Evolutionary conservation across 2,888 invertebrate species (phyloP).

Genomic region (Schizotus pectinicornis): DNA sequence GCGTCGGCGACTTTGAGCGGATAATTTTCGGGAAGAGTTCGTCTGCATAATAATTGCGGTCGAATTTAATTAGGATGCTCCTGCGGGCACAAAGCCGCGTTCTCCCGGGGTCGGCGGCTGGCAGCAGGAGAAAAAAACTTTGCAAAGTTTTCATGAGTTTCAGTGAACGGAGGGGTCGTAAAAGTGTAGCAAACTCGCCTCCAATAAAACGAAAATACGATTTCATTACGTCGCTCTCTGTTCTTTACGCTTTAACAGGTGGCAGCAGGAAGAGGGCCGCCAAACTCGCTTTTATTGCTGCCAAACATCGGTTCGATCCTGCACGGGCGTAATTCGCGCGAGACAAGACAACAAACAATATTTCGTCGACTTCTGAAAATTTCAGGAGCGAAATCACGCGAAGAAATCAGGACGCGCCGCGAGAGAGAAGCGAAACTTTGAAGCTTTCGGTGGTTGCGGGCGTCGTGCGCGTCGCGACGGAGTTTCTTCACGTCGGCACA

Average conservation of each 20-base stretch:
- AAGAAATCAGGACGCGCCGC: neutral
- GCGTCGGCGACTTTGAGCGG: too few species aligned
- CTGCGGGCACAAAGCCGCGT: too few species aligned
- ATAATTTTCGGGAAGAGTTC: too few species aligned
- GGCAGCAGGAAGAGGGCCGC: constrained; percentile 34
- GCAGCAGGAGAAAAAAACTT: constrained; percentile 37
- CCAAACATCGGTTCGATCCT: constrained; percentile 16
- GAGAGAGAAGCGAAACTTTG: constrained; percentile 5
- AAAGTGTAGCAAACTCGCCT: constrained; percentile 48
- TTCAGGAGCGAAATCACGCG: neutral
- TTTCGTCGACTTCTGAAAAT: constrained; percentile 4
- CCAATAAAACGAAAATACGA: constrained; percentile 53
- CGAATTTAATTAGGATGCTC: too few species aligned
- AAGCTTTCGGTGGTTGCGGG: too few species aligned
- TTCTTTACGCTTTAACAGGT: constrained; percentile 34
- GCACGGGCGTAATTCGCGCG: constrained; percentile 2
- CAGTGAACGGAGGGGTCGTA: constrained; percentile 48
- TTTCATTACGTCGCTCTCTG: constrained; percentile 44
- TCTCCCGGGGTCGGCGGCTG: too few species aligned
- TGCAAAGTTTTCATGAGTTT: constrained; percentile 42
- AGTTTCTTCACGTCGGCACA: constrained; percentile 30
- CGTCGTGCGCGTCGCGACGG: constrained; percentile 1
- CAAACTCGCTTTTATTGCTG: constrained; percentile 19
- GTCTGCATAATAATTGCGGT: too few species aligned
- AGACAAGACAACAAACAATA: neutral